Base-by-base conservation (phyloP, 2,113 vertebrate species). In the Malaclemys terrapin region DNA sequence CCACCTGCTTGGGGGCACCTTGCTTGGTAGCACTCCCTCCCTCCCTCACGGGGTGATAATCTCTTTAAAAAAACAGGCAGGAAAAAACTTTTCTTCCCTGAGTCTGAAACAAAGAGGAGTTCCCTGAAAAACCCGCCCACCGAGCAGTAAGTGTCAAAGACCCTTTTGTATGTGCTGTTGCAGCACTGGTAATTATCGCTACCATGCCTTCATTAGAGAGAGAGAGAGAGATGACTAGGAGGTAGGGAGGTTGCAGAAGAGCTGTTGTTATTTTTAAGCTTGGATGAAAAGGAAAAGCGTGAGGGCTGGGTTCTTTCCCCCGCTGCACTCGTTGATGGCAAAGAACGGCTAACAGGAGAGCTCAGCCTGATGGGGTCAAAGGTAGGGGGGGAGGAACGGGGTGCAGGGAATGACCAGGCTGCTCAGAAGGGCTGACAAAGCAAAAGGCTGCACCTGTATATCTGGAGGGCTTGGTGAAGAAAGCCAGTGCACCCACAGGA, bases 201-300 rank as follows among this genome's bases (percentile, higher is more conserved):
- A 57, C 89, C 57, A 47, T 62, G 87, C 65, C 93, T 96, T 97
- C 93, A 82, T 95, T 96, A 97, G 53, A 82, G 81, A 88, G 75
- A 29, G 54, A 78, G 87, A 78, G 54, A 89, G 38, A 78, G 59
- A 93, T 82, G 90, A 92, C 83, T 85, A 82, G 91, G 93, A 96
- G 89, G 94, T 52, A 86, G 52, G 57, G 84, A 94, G 87, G 50
- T 79, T 69, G 91, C 93, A 87, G 95, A 72, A 95, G 82, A 95
- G 93, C 96, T 97, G 95, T 94, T 97, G 56, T 94, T 96, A 96
- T 96, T 96, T 97, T 97, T 85, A 94, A 96, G 93, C 82, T 96
- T 93, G 85, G 95, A 91, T 54, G 75, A 85, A 95, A 93, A 87
- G 90, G 27, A 89, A 69, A 84, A 95, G 91, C 1, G 38, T 87